Percentiles rank a stretch among this genome's conserved stretches.
Evolutionary conservation across 2,888 invertebrate species (phyloP).

Genomic region (Andrena flavipes): DNA sequence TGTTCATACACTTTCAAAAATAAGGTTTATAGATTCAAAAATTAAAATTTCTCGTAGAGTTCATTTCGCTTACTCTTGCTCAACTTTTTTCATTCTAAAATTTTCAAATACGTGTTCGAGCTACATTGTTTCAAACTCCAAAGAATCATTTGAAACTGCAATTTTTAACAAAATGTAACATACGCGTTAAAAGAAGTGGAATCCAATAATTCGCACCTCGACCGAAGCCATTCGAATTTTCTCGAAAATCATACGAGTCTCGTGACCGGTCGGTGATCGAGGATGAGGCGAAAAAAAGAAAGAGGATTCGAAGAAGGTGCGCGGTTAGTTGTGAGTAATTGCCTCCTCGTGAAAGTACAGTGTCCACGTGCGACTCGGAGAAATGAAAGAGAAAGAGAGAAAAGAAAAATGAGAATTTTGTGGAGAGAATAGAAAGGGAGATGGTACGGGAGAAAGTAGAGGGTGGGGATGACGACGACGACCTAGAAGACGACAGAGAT

Average conservation of each 20-base stretch:
- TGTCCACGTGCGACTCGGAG: neutral
- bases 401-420: conserved; percentile 35
- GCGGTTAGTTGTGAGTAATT: conserved; percentile 12
- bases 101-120: no score
- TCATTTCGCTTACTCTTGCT: no score
- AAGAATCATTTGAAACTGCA: no score
- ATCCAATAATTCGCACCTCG: neutral
- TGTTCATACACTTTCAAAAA: no score
- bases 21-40: no score
- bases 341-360: conserved; percentile 29
- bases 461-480: conserved; percentile 34
- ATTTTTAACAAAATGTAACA: no score
- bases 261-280: neutral
- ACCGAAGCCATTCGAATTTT: neutral
- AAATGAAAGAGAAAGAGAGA: conserved; percentile 13
- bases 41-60: no score
- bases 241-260: neutral
- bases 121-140: no score
- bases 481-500: conserved; percentile 18
- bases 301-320: neutral
- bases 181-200: no score
- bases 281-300: neutral
- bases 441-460: conserved; percentile 51
- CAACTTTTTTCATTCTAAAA: no score
- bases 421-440: conserved; percentile 44